phyloP scores from a whole-genome alignment of 2,888 invertebrate genomes.

The Nebria brevicollis region DNA sequence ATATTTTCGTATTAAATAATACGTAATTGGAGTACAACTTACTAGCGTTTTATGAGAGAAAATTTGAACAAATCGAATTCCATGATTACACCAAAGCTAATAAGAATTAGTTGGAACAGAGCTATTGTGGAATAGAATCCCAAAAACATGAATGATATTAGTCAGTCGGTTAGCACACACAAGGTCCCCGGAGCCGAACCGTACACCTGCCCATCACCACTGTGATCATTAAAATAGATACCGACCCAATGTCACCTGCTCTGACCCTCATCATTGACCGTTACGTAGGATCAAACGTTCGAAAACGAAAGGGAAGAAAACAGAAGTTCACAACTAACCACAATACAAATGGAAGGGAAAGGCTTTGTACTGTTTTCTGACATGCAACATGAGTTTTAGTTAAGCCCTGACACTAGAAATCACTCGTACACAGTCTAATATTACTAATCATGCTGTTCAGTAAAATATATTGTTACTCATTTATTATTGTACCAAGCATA shows the following conservation, averaged over 20 bases:
- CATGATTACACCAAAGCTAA: neutral
- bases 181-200: neutral
- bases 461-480: too few species aligned
- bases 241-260: conserved; percentile 37
- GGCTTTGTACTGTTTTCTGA: neutral
- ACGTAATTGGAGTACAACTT: too few species aligned
- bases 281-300: conserved; percentile 5
- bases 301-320: neutral
- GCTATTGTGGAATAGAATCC: neutral
- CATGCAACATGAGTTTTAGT: neutral
- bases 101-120: neutral
- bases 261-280: conserved; percentile 31
- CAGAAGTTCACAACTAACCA: neutral
- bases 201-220: neutral
- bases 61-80: too few species aligned
- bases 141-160: neutral
- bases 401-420: neutral
- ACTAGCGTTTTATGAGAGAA: too few species aligned
- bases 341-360: neutral
- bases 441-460: too few species aligned
- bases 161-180: neutral
- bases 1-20: too few species aligned
- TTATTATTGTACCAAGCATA: too few species aligned
- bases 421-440: neutral
- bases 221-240: conserved; percentile 37